phyloP scores from a whole-genome alignment of 2,113 vertebrate genomes.

The Gobius niger region DNA sequence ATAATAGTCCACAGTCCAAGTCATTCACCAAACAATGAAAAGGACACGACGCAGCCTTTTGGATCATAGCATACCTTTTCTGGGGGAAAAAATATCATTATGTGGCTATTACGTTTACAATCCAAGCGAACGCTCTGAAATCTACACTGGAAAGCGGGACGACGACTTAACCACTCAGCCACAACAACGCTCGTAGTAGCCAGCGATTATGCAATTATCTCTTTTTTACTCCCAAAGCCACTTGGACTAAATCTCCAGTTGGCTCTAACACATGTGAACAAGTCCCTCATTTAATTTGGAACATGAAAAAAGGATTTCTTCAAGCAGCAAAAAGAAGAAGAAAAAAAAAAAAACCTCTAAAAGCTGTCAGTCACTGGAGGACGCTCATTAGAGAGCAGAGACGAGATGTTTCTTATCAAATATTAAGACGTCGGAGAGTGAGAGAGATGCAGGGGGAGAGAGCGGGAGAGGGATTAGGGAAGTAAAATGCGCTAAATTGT shows the following conservation, averaged over 20 bases:
- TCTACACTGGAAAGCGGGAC: too few relatives aligned
- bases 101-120: too few relatives aligned
- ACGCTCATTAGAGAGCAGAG: background rate
- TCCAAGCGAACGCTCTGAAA: too few relatives aligned
- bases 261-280: background rate
- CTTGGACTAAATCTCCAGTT: background rate
- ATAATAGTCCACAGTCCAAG: too few relatives aligned
- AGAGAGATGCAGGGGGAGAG: background rate
- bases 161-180: background rate
- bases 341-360: too few relatives aligned
- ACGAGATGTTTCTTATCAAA: slow-evolving; percentile 1
- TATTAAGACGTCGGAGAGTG: background rate
- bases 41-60: too few relatives aligned
- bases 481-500: background rate
- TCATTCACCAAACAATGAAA: too few relatives aligned
- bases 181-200: background rate
- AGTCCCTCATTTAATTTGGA: background rate
- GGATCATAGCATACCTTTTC: too few relatives aligned
- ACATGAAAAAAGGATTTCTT: background rate
- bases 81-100: too few relatives aligned
- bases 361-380: background rate
- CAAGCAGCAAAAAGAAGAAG: background rate
- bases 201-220: background rate
- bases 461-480: background rate
- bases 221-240: background rate